Evolutionary conservation across 2,888 invertebrate genomes (phyloP), one percentile per base, ranked within the genome.

Genomic region (Unio delphinus): DNA sequence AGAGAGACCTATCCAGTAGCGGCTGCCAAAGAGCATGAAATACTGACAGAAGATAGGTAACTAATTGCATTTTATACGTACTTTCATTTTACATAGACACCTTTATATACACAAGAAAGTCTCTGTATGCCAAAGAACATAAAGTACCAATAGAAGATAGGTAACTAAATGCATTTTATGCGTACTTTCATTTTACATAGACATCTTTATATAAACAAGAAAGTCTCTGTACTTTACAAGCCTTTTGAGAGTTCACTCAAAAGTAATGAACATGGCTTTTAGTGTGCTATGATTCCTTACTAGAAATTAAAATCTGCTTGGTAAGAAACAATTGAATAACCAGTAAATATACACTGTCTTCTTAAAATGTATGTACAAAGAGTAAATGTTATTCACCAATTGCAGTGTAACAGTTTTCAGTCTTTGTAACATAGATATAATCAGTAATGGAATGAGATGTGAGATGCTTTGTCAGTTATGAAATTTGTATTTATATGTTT

Each of bases 1-100:
- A 94, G 94, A 86, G 98, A 99, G 88, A 96, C 94, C 84, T 99
- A 98, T 91, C 90, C 88, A 58, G 64, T 90, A 15, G 81, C 83
- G 23, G 67, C 75, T 17, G 88, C 87, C n/a, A 87, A 86, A 70
- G 81, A 86, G 64, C 86, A 84, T 67, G 78, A 82, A 34, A 69
- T 80, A 55, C 83, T 86, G 7, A 79, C 86, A 58, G 77, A 81
- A 68, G 87, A 88, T 70, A 82, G 72, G 88, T 89, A 68, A 70
- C 76, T 60, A 11, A 34, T 23, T 11, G 7, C 23, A 55, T n/a
- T 64, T 55, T 62, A 20, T 15, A 8, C 28, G 18, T 62, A 7
- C 20, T 61, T 26, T 61, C 30, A 7, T 15, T n/a, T 61, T 61
- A 34, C 45, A 11, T 11, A 61, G 62, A 7, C 26, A 58, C 18